Evolutionary conservation across 2,888 invertebrate genomes (phyloP).

Genomic region (Limnephilus lunatus): DNA sequence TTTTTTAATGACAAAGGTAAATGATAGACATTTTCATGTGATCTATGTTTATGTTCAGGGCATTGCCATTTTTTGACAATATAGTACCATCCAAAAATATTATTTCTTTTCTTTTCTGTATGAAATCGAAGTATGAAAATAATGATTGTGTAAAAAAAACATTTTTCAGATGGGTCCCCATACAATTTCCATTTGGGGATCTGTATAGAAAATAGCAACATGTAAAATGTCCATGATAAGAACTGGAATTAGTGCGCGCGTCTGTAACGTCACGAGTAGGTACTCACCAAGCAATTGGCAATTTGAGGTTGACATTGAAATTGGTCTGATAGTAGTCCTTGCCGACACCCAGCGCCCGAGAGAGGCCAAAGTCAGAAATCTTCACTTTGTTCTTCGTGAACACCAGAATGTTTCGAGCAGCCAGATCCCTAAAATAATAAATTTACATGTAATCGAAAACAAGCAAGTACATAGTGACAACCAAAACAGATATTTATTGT

Average conservation of each 20-base stretch:
- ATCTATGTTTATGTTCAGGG: too few species aligned
- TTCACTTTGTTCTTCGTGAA: conserved; percentile 98
- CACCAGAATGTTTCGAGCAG: conserved; percentile 97
- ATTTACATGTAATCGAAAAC: not conserved
- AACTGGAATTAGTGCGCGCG: not conserved
- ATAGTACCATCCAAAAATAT: too few species aligned
- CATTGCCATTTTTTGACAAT: too few species aligned
- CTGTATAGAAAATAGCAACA: too few species aligned
- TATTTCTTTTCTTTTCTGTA: too few species aligned
- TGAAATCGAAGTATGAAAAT: too few species aligned
- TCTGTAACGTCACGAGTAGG: not conserved
- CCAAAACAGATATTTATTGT: not conserved
- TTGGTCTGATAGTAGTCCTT: conserved; percentile 99
- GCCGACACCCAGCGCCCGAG: conserved; percentile 95
- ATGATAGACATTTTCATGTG: too few species aligned
- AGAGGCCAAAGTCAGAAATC: conserved; percentile 98
- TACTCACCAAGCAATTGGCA: conserved; percentile 96
- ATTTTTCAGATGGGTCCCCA: too few species aligned
- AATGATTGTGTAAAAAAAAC: too few species aligned
- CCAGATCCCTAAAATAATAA: conserved; percentile 85
- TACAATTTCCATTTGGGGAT: too few species aligned
- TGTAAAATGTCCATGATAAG: too few species aligned
- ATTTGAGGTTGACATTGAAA: conserved; percentile 96
- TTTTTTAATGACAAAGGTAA: too few species aligned
- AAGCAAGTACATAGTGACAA: not conserved